Conservation (phyloP, 2,888 invertebrate genomes). For the Drepana falcataria region DNA sequence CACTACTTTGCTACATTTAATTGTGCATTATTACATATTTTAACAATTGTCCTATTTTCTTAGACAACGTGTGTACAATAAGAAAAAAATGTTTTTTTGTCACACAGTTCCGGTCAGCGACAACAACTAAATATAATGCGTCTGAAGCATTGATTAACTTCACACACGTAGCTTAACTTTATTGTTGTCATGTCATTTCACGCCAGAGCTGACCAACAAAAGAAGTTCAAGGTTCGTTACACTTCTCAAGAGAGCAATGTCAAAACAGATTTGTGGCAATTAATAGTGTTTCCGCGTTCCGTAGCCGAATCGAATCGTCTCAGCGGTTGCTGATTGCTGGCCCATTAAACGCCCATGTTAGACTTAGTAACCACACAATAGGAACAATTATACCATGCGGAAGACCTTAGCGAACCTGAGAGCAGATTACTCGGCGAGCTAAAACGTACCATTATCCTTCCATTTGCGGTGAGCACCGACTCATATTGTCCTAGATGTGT, state of each 20-base stretch:
- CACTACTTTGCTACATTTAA: too few species aligned
- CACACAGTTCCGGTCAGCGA: not conserved
- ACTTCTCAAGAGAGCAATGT: constrained; percentile 28
- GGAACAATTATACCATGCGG: constrained; percentile 42
- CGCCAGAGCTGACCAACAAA: constrained; percentile 29
- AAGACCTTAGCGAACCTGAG: constrained; percentile 29
- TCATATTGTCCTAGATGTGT: not conserved
- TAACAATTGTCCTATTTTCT: too few species aligned
- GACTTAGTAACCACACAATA: constrained; percentile 49
- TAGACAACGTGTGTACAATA: too few species aligned
- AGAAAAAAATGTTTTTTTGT: too few species aligned
- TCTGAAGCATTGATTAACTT: not conserved
- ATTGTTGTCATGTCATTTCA: constrained; percentile 22
- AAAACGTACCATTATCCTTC: constrained; percentile 24
- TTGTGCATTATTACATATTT: too few species aligned
- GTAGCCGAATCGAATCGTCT: constrained; percentile 41
- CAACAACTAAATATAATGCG: constrained; percentile 3
- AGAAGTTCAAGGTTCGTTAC: constrained; percentile 50
- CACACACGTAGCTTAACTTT: not conserved
- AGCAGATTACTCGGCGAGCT: constrained; percentile 30
- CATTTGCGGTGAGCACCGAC: constrained; percentile 18
- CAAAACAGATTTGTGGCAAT: constrained; percentile 42
- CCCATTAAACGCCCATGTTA: constrained; percentile 60
- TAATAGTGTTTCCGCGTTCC: constrained; percentile 47
- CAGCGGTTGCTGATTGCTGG: constrained; percentile 40